Conservation (phyloP, 2,888 invertebrate genomes). For the Cyaniris semiargus region DNA sequence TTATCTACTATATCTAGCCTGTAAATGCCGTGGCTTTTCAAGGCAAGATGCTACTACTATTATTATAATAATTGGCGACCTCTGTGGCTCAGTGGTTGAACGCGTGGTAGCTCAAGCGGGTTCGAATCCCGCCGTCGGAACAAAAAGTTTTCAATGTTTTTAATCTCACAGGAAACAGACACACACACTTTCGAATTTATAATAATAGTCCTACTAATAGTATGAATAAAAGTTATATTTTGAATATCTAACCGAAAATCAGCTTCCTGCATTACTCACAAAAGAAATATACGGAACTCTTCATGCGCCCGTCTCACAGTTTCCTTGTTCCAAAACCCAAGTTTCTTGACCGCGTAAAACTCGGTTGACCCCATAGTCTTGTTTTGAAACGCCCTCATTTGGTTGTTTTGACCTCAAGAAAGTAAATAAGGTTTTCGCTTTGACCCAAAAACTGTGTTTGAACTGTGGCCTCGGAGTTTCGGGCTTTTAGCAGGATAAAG, state of each 20-base stretch:
- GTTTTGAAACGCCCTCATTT: slow-evolving; percentile 19
- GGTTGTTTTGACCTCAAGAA: slow-evolving; percentile 21
- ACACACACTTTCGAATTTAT: no score
- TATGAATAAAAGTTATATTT: no score
- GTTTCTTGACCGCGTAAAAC: slow-evolving; percentile 11
- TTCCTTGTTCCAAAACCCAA: background rate
- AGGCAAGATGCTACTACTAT: background rate
- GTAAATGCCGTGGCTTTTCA: background rate
- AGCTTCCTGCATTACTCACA: no score
- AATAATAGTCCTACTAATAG: no score
- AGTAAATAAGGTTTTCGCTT: slow-evolving; percentile 17
- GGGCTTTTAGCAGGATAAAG: background rate
- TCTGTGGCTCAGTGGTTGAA: no score
- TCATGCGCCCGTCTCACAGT: background rate
- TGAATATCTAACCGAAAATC: no score
- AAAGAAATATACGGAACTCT: background rate
- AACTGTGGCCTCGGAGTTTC: background rate
- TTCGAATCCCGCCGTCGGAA: no score
- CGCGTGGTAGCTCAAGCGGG: no score
- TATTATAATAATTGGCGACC: no score
- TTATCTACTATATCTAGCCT: background rate
- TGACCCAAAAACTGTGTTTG: slow-evolving; percentile 29
- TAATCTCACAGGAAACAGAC: no score
- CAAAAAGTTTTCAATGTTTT: no score
- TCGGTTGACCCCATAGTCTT: background rate